Evolutionary conservation across 2,797 vertebrate species (phyloP).

Genomic region (Lacerta bilineata): DNA sequence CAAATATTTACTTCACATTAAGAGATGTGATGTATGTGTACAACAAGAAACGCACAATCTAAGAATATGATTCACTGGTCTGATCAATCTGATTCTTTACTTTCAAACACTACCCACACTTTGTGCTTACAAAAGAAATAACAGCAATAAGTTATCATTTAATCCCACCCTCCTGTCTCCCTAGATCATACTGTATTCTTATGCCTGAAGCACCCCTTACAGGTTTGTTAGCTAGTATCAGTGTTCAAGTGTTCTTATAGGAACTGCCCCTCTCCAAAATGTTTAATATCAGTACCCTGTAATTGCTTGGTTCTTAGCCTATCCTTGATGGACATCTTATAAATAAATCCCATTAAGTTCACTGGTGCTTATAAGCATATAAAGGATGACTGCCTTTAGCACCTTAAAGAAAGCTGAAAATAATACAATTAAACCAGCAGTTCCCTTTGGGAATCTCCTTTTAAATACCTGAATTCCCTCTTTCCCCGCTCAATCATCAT

Average conservation of each 20-base stretch:
- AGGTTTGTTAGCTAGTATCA: neutral
- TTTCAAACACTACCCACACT: neutral
- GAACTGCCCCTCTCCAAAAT: neutral
- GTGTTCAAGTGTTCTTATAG: neutral
- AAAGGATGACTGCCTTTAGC: neutral
- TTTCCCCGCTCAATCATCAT: neutral
- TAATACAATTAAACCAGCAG: neutral
- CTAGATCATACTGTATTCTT: neutral
- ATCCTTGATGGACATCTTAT: neutral
- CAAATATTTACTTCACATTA: neutral
- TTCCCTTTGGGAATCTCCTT: neutral
- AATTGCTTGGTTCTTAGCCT: neutral
- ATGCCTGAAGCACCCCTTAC: neutral
- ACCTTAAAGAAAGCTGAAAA: too few relatives aligned
- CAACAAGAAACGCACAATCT: neutral
- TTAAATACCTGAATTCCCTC: neutral
- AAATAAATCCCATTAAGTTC: neutral
- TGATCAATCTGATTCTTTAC: neutral
- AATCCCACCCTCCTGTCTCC: neutral
- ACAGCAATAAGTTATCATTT: neutral
- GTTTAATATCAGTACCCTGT: neutral
- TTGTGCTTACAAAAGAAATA: neutral
- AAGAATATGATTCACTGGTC: neutral
- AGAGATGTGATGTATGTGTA: neutral
- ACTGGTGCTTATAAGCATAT: neutral